These are phyloP conservation scores for Hydrotaea diabolus DNA, from an alignment of 2,888 invertebrate genomes.

Conservation along the genomic window DNA sequence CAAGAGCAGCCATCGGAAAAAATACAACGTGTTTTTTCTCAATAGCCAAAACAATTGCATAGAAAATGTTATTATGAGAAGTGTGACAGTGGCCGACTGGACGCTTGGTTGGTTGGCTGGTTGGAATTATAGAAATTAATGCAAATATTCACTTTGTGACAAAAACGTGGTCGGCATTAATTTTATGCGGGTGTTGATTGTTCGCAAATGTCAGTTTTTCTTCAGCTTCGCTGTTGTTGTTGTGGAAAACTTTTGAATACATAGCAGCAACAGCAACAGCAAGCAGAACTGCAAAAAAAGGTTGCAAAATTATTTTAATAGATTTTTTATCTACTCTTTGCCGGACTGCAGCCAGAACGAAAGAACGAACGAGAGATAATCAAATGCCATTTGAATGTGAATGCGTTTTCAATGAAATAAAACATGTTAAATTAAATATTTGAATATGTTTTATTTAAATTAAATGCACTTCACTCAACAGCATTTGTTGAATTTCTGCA, in stretches of 20 bases:
- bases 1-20: neutral
- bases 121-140: slow-evolving; percentile 32
- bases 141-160: slow-evolving; percentile 30
- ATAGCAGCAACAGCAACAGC: neutral
- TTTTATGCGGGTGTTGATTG: slow-evolving; percentile 33
- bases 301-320: slow-evolving; percentile 25
- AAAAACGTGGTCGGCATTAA: slow-evolving; percentile 39
- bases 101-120: neutral
- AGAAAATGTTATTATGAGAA: slow-evolving; percentile 35
- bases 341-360: neutral
- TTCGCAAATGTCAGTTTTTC: neutral
- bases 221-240: neutral
- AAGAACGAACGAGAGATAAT: too few species aligned
- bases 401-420: slow-evolving; percentile 21
- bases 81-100: neutral
- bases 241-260: slow-evolving; percentile 10
- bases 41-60: slow-evolving; percentile 13
- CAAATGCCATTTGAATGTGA: slow-evolving; percentile 34
- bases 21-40: neutral
- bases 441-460: slow-evolving; percentile 23
- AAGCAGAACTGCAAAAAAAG: neutral
- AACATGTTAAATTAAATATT: slow-evolving; percentile 36
- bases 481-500: slow-evolving; percentile 5
- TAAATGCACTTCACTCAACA: slow-evolving; percentile 7
- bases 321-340: slow-evolving; percentile 10